Conservation (phyloP, 1,140 invertebrate species). For the Ptiloglossa arizonensis region DNA sequence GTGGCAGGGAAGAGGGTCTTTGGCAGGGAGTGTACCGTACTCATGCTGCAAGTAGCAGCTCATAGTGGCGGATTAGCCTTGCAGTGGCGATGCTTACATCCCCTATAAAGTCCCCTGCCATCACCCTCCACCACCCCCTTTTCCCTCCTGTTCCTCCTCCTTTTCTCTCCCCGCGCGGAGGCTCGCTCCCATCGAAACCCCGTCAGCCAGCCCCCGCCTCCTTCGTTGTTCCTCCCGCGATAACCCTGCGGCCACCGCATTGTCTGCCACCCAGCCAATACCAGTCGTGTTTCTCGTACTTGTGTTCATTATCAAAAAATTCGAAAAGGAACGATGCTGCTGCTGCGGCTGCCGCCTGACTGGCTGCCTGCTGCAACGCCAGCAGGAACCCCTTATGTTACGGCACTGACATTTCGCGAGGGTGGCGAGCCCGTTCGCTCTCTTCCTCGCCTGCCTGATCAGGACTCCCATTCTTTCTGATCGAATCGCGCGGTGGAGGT, state of each 20-base stretch:
- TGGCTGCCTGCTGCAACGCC: constrained; percentile 62
- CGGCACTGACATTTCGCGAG: constrained; percentile 62
- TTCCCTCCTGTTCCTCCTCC: constrained; percentile 53
- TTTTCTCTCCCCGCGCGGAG: constrained; percentile 60
- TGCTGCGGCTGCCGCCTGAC: constrained; percentile 17
- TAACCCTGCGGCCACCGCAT: constrained; percentile 80
- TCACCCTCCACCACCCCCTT: constrained; percentile 57
- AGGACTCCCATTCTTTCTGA: constrained; percentile 41
- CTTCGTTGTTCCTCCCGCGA: constrained; percentile 75
- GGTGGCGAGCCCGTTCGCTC: constrained; percentile 43
- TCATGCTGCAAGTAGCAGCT: constrained; percentile 78
- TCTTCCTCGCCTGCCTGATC: constrained; percentile 46
- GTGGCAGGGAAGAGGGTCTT: constrained; percentile 64
- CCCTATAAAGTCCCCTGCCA: constrained; percentile 74
- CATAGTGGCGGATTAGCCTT: constrained; percentile 81
- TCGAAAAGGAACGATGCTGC: constrained; percentile 69
- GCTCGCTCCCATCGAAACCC: constrained; percentile 68
- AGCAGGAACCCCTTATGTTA: constrained; percentile 62
- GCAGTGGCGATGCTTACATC: constrained; percentile 80
- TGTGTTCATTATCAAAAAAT: constrained; percentile 80
- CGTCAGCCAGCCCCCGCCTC: constrained; percentile 63
- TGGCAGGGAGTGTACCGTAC: constrained; percentile 75
- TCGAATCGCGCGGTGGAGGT: constrained; percentile 20
- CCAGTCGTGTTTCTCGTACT: constrained; percentile 78
- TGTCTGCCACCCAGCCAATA: constrained; percentile 79